These are phyloP conservation scores for Heliothis subflexa DNA, from an alignment of 1,140 invertebrate species.

Conservation along the genomic window DNA sequence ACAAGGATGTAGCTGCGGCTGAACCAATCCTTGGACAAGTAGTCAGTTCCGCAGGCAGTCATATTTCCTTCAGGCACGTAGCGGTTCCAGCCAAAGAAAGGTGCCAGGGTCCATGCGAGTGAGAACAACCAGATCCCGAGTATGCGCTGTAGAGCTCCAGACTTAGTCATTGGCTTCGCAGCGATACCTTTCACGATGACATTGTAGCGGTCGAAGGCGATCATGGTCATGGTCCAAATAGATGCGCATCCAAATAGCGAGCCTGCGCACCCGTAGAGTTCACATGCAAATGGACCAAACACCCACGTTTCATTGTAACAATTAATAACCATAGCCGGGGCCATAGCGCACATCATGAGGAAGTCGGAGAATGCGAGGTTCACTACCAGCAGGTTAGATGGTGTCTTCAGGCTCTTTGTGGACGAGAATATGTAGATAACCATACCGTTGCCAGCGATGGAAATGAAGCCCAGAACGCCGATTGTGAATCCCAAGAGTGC, in stretches of 20 bases:
- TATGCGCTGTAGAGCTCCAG: slow-evolving; percentile 89
- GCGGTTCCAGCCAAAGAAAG: slow-evolving; percentile 90
- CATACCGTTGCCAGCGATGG: slow-evolving; percentile 92
- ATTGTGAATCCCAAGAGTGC: slow-evolving; percentile 89
- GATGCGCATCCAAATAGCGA: slow-evolving; percentile 93
- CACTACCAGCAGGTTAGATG: slow-evolving; percentile 93
- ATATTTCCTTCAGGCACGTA: slow-evolving; percentile 94
- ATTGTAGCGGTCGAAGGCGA: slow-evolving; percentile 94
- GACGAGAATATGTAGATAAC: slow-evolving; percentile 94
- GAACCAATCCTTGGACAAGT: slow-evolving; percentile 88
- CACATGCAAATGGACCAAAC: slow-evolving; percentile 92
- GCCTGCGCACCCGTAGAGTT: slow-evolving; percentile 92
- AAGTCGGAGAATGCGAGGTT: slow-evolving; percentile 96
- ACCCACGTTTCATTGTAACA: slow-evolving; percentile 96
- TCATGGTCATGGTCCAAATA: slow-evolving; percentile 95
- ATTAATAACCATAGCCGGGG: slow-evolving; percentile 94
- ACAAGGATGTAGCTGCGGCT: slow-evolving; percentile 89
- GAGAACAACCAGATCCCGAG: slow-evolving; percentile 90
- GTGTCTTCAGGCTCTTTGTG: slow-evolving; percentile 89
- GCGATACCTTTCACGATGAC: slow-evolving; percentile 93
- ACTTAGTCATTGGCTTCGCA: slow-evolving; percentile 89
- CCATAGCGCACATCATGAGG: slow-evolving; percentile 94
- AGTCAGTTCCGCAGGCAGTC: slow-evolving; percentile 94
- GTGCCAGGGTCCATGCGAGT: slow-evolving; percentile 89
- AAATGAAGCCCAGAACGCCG: slow-evolving; percentile 88